These are phyloP conservation scores for Halcyon chelicuti DNA, from an alignment of 2,797 vertebrate species.

Conservation along the genomic window DNA sequence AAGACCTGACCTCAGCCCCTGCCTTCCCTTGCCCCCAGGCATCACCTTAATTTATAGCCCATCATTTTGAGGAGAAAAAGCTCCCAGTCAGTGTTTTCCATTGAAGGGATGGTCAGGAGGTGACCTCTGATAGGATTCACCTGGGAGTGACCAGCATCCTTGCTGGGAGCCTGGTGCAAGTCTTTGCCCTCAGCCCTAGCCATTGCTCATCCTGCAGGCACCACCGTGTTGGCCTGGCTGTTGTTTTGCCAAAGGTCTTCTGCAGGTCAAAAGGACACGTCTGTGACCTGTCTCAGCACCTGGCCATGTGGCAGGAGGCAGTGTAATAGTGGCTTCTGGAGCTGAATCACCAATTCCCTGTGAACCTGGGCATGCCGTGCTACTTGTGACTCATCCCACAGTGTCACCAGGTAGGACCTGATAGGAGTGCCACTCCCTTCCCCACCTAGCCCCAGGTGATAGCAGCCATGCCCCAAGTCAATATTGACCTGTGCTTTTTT, in stretches of 20 bases:
- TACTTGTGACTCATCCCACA: not conserved
- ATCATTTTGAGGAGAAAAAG: not conserved
- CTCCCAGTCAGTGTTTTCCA: not conserved
- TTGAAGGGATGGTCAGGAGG: not conserved
- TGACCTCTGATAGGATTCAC: not conserved
- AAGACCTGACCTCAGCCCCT: not conserved
- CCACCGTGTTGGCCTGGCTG: rapidly evolving
- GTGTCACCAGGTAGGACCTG: not conserved
- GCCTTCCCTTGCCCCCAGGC: not conserved
- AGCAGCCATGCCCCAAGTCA: not conserved
- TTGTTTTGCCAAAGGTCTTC: not conserved
- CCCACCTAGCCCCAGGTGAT: not conserved
- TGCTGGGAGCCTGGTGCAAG: not conserved
- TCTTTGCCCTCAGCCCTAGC: not conserved
- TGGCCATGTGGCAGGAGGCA: not conserved
- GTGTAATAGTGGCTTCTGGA: not conserved
- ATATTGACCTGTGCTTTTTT: not conserved
- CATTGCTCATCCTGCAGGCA: not conserved
- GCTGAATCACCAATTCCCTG: not conserved
- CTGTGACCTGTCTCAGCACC: not conserved
- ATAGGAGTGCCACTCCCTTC: not conserved
- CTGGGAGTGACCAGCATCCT: not conserved
- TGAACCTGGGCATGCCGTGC: not conserved
- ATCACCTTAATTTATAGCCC: not conserved
- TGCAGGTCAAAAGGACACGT: not conserved